Evolutionary conservation across 2,888 invertebrate species (phyloP).

Genomic region (Drosophila borealis): DNA sequence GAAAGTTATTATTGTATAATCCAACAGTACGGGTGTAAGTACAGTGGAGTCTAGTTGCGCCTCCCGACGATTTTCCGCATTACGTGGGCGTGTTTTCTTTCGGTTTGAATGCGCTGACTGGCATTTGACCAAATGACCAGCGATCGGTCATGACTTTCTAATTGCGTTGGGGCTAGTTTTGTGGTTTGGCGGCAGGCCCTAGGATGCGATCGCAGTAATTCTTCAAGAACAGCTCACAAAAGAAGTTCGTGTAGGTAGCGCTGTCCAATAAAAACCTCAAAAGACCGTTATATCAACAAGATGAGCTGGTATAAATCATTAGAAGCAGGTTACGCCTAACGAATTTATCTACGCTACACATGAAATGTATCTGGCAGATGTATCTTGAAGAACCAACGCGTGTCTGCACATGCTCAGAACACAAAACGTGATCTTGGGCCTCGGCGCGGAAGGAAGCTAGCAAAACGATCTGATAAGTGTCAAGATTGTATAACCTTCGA

Average conservation of each 20-base stretch:
- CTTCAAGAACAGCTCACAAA: constrained; percentile 31
- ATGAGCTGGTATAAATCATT: constrained; percentile 70
- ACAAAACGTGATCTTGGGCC: constrained; percentile 48
- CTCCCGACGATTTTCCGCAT: constrained; percentile 63
- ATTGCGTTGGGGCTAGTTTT: constrained; percentile 46
- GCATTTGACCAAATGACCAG: constrained; percentile 51
- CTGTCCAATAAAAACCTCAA: constrained; percentile 44
- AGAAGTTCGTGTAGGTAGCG: constrained; percentile 12
- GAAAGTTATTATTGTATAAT: constrained; percentile 77
- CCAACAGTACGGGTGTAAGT: constrained; percentile 12
- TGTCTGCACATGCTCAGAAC: constrained; percentile 77
- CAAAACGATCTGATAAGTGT: constrained; percentile 80
- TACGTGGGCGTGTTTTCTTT: constrained; percentile 63
- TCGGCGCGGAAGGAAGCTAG: constrained; percentile 68
- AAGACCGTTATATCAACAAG: constrained; percentile 65
- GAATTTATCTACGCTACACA: constrained; percentile 73
- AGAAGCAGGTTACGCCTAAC: constrained; percentile 73
- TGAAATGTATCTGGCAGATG: constrained; percentile 76
- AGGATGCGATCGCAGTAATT: constrained; percentile 31
- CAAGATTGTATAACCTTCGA: constrained; percentile 79
- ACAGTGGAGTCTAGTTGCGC: not conserved
- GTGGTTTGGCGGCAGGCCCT: constrained; percentile 31
- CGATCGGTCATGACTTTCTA: constrained; percentile 68
- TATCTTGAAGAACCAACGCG: constrained; percentile 72
- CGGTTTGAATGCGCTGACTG: constrained; percentile 12